Evolutionary conservation across 2,113 vertebrate species (phyloP), one percentile per base, ranked within the genome.

Genomic region (Puma concolor): DNA sequence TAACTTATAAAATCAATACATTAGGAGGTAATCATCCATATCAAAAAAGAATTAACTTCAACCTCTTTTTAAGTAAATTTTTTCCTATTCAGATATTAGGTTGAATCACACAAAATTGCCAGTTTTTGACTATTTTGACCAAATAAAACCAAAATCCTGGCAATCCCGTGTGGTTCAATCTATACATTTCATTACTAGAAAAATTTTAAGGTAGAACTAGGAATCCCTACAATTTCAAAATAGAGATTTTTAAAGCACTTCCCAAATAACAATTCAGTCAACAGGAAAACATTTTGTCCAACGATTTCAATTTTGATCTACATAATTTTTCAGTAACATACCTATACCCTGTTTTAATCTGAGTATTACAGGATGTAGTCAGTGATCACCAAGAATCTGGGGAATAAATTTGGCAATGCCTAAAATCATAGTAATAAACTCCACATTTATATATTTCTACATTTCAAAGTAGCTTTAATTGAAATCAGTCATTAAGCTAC

Each of bases 401-500:
- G 14, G 52, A 66, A 77, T 64, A 64, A 80, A 67, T 31, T 63
- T 82, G 38, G 29, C 25, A 64, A 54, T 63, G 19, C 21, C 76
- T 72, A 63, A 96, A 93, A 88, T 87, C 90, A 79, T 10, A 80
- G 10, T 31, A 21, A 88, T 60, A 54, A 31, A 12, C 11, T 48
- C 66, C 33, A 50, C 9, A 25, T 50, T 54, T 80, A n/a, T 12
- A 41, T 31, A n/a, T 96, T 79, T 52, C 16, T 44, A 81, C 13
- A 77, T 95, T 82, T 96, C 90, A 95, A 91, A 71, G 41, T 52
- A 87, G n/a, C 25, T 93, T 93, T 91, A 63, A 36, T 57, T 88
- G 44, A 92, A 69, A 86, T 95, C 16, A 92, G 69, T 33, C 88
- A 79, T 50, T 80, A 93, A 88, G 36, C 63, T 84, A 95, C 5